Conservation (phyloP, 2,888 invertebrate genomes). For the Drosophila pseudotakahashii region DNA sequence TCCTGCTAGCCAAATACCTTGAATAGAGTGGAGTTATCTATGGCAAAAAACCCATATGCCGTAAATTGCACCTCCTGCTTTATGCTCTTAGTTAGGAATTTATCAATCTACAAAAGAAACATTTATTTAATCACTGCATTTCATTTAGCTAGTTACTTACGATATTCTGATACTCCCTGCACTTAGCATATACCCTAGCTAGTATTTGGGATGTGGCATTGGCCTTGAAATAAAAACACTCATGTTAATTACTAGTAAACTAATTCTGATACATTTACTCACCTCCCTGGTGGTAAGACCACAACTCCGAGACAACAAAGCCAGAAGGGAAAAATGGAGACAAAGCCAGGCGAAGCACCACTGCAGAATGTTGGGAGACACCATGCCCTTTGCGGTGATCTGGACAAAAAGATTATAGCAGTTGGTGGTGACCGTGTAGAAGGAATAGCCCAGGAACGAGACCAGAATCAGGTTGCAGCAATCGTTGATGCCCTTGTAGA, state of each 20-base stretch:
- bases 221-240: conserved; percentile 72
- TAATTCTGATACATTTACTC: conserved; percentile 11
- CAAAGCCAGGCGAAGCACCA: conserved; percentile 75
- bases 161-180: conserved; percentile 82
- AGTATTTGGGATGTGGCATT: conserved; percentile 82
- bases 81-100: conserved; percentile 83
- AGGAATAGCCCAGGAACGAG: conserved; percentile 81
- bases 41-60: conserved; percentile 83
- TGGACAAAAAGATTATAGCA: conserved; percentile 82
- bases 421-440: conserved; percentile 82
- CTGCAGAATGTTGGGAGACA: conserved; percentile 72
- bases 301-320: conserved; percentile 74
- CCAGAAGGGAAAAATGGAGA: conserved; percentile 71
- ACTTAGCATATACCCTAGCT: conserved; percentile 81
- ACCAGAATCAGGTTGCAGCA: conserved; percentile 80
- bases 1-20: conserved; percentile 65
- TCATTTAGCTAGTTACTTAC: conserved; percentile 53
- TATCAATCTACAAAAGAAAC: conserved; percentile 75
- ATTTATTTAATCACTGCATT: not conserved
- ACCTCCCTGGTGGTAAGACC: conserved; percentile 80
- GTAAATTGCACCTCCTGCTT: conserved; percentile 83
- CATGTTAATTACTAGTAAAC: not conserved
- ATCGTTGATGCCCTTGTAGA: conserved; percentile 80
- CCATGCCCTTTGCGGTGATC: conserved; percentile 70
- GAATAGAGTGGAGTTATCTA: conserved; percentile 83